phyloP scores from a whole-genome alignment of 2,797 vertebrate species.

The Ctenochaetus hawaiiensis region DNA sequence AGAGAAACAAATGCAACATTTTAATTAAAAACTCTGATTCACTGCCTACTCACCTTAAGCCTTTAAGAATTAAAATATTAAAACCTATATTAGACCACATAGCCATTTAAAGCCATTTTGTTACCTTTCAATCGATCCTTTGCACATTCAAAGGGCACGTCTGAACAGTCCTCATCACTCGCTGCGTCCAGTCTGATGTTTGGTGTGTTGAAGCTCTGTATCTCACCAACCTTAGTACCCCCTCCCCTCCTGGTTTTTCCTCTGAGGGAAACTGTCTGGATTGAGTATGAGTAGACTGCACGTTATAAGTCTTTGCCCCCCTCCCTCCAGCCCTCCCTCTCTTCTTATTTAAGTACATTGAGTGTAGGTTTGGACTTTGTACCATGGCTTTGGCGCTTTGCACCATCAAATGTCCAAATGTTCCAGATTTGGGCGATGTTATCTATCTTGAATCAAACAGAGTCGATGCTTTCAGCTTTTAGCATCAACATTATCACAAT shows the following conservation, averaged over 20 bases:
- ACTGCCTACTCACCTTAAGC: not conserved
- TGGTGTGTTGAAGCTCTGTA: conserved; percentile 34
- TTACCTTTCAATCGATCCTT: conserved; percentile 35
- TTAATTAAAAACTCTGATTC: not conserved
- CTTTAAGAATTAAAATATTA: not conserved
- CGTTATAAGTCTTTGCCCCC: not conserved
- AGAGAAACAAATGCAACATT: not conserved
- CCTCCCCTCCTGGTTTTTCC: conserved; percentile 46
- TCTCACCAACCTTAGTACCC: conserved; percentile 25
- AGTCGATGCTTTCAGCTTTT: conserved; percentile 7
- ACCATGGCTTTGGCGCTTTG: not conserved
- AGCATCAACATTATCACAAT: not conserved
- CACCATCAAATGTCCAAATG: conserved; percentile 8
- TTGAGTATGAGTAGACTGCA: conserved; percentile 30
- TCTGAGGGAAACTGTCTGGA: conserved; percentile 35
- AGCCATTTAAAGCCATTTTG: not conserved
- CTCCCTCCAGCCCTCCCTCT: not conserved
- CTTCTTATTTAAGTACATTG: not conserved
- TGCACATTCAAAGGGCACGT: not conserved
- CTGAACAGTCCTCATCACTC: conserved; percentile 20
- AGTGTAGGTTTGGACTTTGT: conserved; percentile 1
- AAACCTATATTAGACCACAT: not conserved
- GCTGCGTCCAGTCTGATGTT: conserved; percentile 32
- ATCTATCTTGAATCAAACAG: too few relatives aligned
- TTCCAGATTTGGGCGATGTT: too few relatives aligned